phyloP scores from a whole-genome alignment of 2,888 invertebrate genomes.

The Tipula lateralis region DNA sequence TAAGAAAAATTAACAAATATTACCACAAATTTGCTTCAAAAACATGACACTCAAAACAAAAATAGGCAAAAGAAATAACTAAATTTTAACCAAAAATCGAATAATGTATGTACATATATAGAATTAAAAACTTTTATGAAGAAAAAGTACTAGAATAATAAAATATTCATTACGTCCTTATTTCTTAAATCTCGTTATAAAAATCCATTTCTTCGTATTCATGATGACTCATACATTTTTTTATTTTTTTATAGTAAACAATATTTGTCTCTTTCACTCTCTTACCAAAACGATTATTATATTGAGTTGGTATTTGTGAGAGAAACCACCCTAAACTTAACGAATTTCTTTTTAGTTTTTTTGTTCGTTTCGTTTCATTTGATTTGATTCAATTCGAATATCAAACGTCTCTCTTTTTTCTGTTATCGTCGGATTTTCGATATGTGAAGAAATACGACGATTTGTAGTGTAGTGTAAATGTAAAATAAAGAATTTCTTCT shows the following conservation, averaged over 20 bases:
- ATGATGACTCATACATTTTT: background rate
- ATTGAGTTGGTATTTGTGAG: background rate
- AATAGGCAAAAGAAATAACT: too few species aligned
- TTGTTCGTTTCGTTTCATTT: slow-evolving; percentile 1
- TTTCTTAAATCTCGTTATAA: background rate
- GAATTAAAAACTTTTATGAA: background rate
- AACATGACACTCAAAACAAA: too few species aligned
- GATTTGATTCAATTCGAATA: background rate
- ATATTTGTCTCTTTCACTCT: background rate
- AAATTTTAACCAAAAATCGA: too few species aligned
- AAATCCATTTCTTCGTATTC: background rate
- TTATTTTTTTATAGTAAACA: background rate
- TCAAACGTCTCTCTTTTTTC: background rate
- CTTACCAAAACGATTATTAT: background rate
- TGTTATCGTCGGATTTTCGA: background rate
- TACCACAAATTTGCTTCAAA: too few species aligned
- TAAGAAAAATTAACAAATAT: too few species aligned
- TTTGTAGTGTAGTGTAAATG: background rate
- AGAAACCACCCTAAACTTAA: background rate
- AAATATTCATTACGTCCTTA: slow-evolving; percentile 11
- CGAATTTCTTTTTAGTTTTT: background rate
- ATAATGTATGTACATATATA: background rate
- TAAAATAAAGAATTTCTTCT: background rate
- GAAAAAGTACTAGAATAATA: background rate
- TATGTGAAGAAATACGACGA: background rate